phyloP scores from a whole-genome alignment of 2,888 invertebrate genomes.

The Apodemia duryi region DNA sequence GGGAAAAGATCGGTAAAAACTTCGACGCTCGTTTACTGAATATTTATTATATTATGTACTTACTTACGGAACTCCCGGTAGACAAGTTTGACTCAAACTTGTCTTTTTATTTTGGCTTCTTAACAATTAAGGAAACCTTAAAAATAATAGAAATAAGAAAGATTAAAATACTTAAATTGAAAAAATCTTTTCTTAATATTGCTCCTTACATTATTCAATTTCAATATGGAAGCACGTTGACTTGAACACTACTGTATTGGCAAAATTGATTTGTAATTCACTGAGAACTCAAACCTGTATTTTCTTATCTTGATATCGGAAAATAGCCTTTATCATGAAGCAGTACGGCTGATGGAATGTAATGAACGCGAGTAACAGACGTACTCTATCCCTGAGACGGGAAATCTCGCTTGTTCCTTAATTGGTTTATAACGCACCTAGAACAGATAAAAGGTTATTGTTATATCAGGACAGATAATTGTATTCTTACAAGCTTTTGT shows the following conservation, averaged over 20 bases:
- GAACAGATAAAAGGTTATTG: neutral
- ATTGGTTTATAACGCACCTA: neutral
- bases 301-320: neutral
- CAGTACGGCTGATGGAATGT: neutral
- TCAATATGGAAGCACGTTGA: neutral
- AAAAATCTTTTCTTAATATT: neutral
- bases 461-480: neutral
- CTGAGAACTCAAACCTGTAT: neutral
- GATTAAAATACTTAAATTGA: too few relatives aligned
- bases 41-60: too few relatives aligned
- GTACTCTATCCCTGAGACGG: neutral
- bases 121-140: too few relatives aligned
- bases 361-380: neutral
- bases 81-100: too few relatives aligned
- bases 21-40: too few relatives aligned
- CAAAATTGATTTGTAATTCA: conserved; percentile 3
- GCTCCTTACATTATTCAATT: neutral
- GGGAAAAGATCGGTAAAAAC: too few relatives aligned
- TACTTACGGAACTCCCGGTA: too few relatives aligned
- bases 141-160: too few relatives aligned
- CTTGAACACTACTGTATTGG: conserved; percentile 5
- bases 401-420: conserved; percentile 3
- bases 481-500: too few relatives aligned
- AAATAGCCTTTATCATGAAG: neutral
- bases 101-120: too few relatives aligned